Percentiles rank a stretch among this genome's conserved stretches.
These are phyloP conservation scores for Tribolium freemani DNA, from an alignment of 2,888 invertebrate species.

Conservation along the genomic window DNA sequence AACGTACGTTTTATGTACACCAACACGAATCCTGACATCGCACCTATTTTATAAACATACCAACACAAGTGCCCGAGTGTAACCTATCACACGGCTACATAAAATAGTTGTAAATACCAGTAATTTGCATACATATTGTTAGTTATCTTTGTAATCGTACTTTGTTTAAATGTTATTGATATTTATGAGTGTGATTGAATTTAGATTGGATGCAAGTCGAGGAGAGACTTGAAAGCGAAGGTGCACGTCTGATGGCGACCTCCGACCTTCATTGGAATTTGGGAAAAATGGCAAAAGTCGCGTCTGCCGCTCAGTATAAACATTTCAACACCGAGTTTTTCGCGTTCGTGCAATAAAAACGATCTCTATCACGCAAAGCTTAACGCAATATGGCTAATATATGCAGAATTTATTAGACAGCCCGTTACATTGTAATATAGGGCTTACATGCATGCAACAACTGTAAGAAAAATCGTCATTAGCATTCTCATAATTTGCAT, in stretches of 20 bases:
- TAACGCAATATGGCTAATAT: slow-evolving; percentile 45
- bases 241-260: slow-evolving; percentile 23
- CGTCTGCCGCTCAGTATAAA: slow-evolving; percentile 24
- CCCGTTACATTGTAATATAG: slow-evolving; percentile 42
- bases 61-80: slow-evolving; percentile 37
- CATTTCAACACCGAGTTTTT: slow-evolving; percentile 36
- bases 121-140: slow-evolving; percentile 62
- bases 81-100: slow-evolving; percentile 51
- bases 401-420: slow-evolving; percentile 46
- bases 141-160: slow-evolving; percentile 58
- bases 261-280: slow-evolving; percentile 9
- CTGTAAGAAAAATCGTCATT: slow-evolving; percentile 44
- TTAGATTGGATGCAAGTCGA: slow-evolving; percentile 54
- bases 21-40: slow-evolving; percentile 42
- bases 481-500: slow-evolving; percentile 46
- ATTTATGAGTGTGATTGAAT: slow-evolving; percentile 56
- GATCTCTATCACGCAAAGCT: slow-evolving; percentile 43
- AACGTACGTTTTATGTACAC: slow-evolving; percentile 50
- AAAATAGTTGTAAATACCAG: slow-evolving; percentile 59
- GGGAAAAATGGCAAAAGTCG: not conserved
- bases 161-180: slow-evolving; percentile 56
- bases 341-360: slow-evolving; percentile 29
- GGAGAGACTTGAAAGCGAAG: slow-evolving; percentile 31
- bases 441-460: slow-evolving; percentile 45
- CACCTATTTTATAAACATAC: slow-evolving; percentile 39